Evolutionary conservation across 2,797 vertebrate genomes (phyloP), one percentile per base, ranked within the genome.

Genomic region (Sebastes vulpes): DNA sequence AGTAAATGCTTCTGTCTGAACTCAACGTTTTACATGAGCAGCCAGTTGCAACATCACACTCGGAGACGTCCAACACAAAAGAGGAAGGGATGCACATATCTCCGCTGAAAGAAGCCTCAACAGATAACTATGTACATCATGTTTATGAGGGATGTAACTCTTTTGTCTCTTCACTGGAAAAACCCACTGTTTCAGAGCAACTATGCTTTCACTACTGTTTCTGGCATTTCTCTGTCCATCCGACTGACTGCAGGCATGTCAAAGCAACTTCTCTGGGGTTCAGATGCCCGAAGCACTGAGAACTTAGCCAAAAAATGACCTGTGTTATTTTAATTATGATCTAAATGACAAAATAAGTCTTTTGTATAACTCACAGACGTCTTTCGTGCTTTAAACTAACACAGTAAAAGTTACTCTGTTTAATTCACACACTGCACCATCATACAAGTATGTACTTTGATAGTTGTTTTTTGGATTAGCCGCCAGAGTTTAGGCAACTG

Each of bases 231-330:
- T 52, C 10, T 10, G 29, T 78, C 35, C 5, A 3, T 29, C 20
- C 48, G 26, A 18, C 56, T 60, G 11, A 69, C 28, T 57, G 23
- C 23, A 67, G 72, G 1, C 75, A 67, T 54, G 72, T 79, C 35
- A 28, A 57, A 65, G 9, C 74, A 28, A 10, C 35, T 68, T 31
- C 57, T 23, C 26, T 2, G 6, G 3, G 2, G 31, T 23, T 65
- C 14, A 72, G n/a, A 35, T 14, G 3, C 21, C 8, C 38, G 11
- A 32, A 75, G 42, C 14, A 31, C 5, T 23, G 21, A 28, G 4
- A 9, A 7, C 25, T 25, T 25, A 25, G 25, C 4, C 25, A 25
- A 25, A 25, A 25, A 25, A 25, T 25, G 25, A 25, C 25, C 25
- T 25, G 25, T 25, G 25, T 25, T 25, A 25, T 25, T 25, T 25